Percentiles rank a stretch among this genome's conserved stretches.
These are phyloP conservation scores for Rostratula benghalensis DNA, from an alignment of 2,113 vertebrate species.

Conservation along the genomic window DNA sequence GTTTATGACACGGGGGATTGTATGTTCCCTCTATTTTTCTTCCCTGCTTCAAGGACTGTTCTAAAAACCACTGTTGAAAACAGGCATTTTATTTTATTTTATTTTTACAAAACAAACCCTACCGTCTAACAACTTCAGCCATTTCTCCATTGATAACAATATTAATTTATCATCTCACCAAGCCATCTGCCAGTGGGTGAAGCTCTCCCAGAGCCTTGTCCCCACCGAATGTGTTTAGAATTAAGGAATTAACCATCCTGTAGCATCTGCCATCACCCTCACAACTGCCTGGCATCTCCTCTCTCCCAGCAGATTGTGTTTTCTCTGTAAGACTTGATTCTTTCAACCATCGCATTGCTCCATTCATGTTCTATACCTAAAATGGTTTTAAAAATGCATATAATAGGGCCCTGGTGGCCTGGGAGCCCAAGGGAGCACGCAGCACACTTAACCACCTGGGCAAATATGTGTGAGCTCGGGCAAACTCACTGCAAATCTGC, in stretches of 20 bases:
- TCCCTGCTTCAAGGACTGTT: not conserved
- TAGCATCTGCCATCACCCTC: not conserved
- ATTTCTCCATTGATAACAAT: constrained; percentile 35
- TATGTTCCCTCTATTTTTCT: constrained; percentile 26
- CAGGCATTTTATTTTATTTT: not conserved
- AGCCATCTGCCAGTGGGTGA: constrained; percentile 59
- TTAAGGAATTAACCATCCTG: constrained; percentile 31
- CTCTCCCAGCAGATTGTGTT: constrained; percentile 18
- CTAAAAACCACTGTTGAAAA: not conserved
- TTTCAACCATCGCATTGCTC: constrained; percentile 46
- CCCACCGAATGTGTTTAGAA: constrained; percentile 6
- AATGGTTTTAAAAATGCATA: not conserved
- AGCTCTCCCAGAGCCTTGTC: constrained; percentile 31
- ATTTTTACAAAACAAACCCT: not conserved
- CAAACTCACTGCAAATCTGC: not conserved
- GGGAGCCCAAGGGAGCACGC: not conserved
- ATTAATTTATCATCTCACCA: constrained; percentile 62
- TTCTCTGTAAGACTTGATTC: constrained; percentile 48
- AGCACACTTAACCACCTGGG: not conserved
- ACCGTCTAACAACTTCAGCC: constrained; percentile 19
- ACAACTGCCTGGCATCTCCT: constrained; percentile 50
- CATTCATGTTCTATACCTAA: not conserved
- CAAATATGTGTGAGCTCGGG: not conserved
- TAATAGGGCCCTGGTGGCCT: not conserved
- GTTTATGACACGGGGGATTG: constrained; percentile 32